Percentiles rank a stretch among this genome's conserved stretches.
Evolutionary conservation across 2,797 vertebrate species (phyloP).

Genomic region (Margarornis squamiger): DNA sequence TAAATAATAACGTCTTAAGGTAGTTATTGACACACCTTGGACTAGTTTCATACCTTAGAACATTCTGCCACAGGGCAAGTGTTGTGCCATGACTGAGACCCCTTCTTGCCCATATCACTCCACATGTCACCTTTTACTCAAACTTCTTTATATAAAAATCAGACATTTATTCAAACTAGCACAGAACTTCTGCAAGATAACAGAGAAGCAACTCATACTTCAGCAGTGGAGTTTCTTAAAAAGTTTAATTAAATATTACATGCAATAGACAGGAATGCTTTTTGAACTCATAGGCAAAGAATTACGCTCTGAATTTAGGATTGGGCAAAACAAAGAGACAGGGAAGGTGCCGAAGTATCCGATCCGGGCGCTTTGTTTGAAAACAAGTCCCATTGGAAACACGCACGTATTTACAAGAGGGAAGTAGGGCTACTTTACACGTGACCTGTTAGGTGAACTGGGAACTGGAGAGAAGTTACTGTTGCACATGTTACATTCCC

Average conservation of each 20-base stretch:
- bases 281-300: not conserved
- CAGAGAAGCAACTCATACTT: not conserved
- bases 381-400: not conserved
- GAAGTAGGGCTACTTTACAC: not conserved
- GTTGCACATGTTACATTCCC: not conserved
- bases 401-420: slow-evolving; percentile 12
- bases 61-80: rapidly evolving
- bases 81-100: not conserved
- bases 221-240: not conserved
- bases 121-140: not conserved
- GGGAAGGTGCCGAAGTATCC: not conserved
- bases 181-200: not conserved
- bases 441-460: not conserved
- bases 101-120: rapidly evolving
- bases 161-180: not conserved
- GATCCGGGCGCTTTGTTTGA: not conserved
- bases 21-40: not conserved
- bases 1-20: not conserved
- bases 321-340: rapidly evolving
- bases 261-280: not conserved
- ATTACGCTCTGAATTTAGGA: not conserved
- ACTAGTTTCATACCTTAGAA: not conserved
- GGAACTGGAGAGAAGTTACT: not conserved
- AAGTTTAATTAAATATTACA: slow-evolving; percentile 60
- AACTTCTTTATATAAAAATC: rapidly evolving